A percentile compares a stretch with the other conserved stretches of the same genome.
Evolutionary conservation across 2,888 invertebrate species (phyloP).

Genomic region (Sussaba pulchella): DNA sequence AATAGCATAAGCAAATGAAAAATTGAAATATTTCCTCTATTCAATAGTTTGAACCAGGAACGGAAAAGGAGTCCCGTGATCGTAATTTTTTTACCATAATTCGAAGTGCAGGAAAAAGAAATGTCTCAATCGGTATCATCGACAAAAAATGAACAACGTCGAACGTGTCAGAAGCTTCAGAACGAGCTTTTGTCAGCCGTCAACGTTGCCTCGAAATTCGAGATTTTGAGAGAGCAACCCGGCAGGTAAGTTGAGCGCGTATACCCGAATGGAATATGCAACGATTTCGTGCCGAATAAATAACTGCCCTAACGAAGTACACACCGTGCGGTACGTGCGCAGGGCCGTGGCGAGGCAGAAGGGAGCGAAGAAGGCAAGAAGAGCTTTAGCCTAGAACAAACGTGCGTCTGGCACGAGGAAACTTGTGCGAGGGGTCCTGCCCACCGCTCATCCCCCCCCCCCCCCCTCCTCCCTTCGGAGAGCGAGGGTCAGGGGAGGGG

Average conservation of each 20-base stretch:
- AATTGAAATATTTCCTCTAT: no score
- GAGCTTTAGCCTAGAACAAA: constrained; percentile 44
- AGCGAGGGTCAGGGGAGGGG: neutral
- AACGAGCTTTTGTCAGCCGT: neutral
- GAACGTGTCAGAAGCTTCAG: neutral
- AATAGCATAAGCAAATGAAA: no score
- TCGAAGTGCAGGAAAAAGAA: no score
- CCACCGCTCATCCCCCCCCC: no score
- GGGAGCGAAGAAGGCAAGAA: no score
- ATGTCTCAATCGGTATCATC: no score
- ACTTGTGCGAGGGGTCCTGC: no score
- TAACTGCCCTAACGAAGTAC: constrained; percentile 70
- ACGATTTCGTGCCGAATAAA: constrained; percentile 69
- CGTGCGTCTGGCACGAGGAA: constrained; percentile 18
- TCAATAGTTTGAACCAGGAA: no score
- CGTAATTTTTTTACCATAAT: no score
- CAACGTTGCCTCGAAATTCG: constrained; percentile 1
- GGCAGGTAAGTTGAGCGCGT: constrained; percentile 35
- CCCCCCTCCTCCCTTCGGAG: no score
- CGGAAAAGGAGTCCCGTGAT: no score
- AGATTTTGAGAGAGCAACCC: constrained; percentile 3
- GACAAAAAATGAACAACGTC: neutral
- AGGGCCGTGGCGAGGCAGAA: neutral
- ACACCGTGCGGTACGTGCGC: constrained; percentile 57
- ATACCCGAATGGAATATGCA: constrained; percentile 65